A percentile compares a stretch with the other conserved stretches of the same genome.
Evolutionary conservation across 2,888 invertebrate species (phyloP).

Genomic region (Machimus atricapillus): DNA sequence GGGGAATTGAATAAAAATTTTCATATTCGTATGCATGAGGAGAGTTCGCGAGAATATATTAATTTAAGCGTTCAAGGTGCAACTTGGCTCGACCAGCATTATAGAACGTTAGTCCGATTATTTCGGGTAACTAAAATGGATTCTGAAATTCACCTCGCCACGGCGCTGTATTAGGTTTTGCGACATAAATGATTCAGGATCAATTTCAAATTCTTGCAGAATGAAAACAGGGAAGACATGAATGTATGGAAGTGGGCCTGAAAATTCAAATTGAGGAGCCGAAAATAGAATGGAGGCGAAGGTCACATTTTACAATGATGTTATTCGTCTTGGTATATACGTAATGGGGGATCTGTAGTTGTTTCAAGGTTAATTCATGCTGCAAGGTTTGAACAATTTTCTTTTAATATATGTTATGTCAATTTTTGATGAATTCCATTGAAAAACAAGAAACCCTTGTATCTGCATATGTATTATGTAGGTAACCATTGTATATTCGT

Average conservation of each 20-base stretch:
- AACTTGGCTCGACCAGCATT: background rate
- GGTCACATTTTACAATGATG: background rate
- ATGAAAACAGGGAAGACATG: background rate
- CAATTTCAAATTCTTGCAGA: background rate
- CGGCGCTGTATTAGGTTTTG: background rate
- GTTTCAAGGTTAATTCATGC: background rate
- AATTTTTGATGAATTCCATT: too few species aligned
- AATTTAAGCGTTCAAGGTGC: background rate
- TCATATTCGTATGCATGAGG: slow-evolving; percentile 1
- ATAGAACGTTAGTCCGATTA: background rate
- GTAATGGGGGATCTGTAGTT: background rate
- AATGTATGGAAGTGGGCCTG: background rate
- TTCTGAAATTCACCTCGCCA: background rate
- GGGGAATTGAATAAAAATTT: slow-evolving; percentile 27
- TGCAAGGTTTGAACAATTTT: background rate
- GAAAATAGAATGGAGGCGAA: background rate
- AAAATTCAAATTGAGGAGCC: background rate
- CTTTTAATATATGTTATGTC: background rate
- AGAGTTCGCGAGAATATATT: background rate
- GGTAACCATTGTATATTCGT: too few species aligned
- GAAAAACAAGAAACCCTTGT: too few species aligned
- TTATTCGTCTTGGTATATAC: background rate
- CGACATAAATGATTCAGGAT: background rate
- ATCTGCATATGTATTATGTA: too few species aligned
- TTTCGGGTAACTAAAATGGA: background rate